Evolutionary conservation across 2,113 vertebrate species (phyloP).

Genomic region (Eira barbara): DNA sequence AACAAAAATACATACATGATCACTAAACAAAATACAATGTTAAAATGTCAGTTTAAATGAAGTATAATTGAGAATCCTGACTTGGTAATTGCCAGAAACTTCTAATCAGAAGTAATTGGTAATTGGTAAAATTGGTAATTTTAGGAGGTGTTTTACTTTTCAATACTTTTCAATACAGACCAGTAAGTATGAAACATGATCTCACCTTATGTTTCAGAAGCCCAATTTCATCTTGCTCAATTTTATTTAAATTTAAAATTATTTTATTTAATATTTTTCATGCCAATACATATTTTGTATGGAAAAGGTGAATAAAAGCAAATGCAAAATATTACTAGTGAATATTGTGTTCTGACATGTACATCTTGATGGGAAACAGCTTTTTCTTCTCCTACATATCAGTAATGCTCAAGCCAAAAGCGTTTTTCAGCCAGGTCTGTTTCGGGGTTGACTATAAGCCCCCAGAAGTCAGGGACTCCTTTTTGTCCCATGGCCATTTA

Average conservation of each 20-base stretch:
- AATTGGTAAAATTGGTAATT: constrained; percentile 14
- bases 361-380: background rate
- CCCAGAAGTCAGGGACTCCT: background rate
- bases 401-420: background rate
- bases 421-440: background rate
- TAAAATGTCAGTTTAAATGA: constrained; percentile 24
- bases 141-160: constrained; percentile 47
- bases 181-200: background rate
- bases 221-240: background rate
- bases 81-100: constrained; percentile 50
- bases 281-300: background rate
- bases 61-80: background rate
- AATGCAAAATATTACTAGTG: background rate
- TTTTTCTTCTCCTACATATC: background rate
- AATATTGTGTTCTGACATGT: background rate
- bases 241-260: background rate
- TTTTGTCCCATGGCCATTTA: background rate
- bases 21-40: constrained; percentile 28
- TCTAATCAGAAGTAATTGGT: background rate
- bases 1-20: background rate
- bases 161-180: background rate
- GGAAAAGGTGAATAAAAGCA: background rate
- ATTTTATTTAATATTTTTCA: background rate
- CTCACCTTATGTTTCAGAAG: background rate
- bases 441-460: background rate